A percentile compares a stretch with the other conserved stretches of the same genome.
These are phyloP conservation scores for Takifugu ocellatus DNA, from an alignment of 2,797 vertebrate species.

Conservation along the genomic window DNA sequence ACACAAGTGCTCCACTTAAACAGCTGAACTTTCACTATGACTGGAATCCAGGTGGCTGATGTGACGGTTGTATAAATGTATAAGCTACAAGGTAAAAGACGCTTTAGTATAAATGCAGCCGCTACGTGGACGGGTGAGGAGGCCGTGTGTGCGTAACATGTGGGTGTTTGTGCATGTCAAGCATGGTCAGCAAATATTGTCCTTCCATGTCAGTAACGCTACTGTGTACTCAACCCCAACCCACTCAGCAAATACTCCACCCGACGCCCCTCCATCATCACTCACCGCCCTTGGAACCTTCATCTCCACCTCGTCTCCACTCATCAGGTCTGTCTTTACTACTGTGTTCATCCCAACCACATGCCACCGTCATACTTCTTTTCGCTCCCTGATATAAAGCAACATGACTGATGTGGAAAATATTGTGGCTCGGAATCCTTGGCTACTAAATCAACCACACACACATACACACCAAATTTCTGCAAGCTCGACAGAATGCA, in stretches of 20 bases:
- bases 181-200: conserved; percentile 72
- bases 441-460: conserved; percentile 55
- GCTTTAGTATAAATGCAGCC: too few species aligned
- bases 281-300: conserved; percentile 25
- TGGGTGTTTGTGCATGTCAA: conserved; percentile 73
- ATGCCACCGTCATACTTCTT: conserved; percentile 26
- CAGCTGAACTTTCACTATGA: too few species aligned
- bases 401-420: conserved; percentile 71
- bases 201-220: conserved; percentile 66
- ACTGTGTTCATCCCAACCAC: conserved; percentile 48
- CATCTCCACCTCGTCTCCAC: conserved; percentile 16
- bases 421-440: conserved; percentile 68
- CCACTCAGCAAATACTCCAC: conserved; percentile 66
- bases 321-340: conserved; percentile 30
- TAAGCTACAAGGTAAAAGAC: too few species aligned
- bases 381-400: conserved; percentile 61
- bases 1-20: too few species aligned
- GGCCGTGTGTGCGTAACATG: conserved; percentile 32
- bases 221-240: conserved; percentile 69
- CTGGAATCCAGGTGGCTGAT: too few species aligned
- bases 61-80: too few species aligned
- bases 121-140: too few species aligned
- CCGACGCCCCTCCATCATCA: conserved; percentile 5
- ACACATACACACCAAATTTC: conserved; percentile 50
- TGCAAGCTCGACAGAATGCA: conserved; percentile 73